These are phyloP conservation scores for Craniophora ligustri DNA, from an alignment of 2,888 invertebrate species.

Conservation along the genomic window DNA sequence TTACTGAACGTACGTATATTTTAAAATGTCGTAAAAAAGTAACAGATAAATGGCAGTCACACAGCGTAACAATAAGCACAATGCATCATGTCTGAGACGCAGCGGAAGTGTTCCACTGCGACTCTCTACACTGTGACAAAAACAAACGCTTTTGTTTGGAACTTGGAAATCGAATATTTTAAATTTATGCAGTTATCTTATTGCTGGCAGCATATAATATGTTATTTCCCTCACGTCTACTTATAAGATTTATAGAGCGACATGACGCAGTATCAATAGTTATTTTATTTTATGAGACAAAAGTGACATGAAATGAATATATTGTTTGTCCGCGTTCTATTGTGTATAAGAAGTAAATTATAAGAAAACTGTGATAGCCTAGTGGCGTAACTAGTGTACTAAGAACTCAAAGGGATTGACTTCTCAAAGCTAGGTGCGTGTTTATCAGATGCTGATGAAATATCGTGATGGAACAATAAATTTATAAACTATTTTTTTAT, in stretches of 20 bases:
- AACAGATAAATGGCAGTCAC: background rate
- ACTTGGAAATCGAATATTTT: conserved; percentile 42
- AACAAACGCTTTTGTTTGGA: conserved; percentile 39
- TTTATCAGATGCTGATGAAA: too few relatives aligned
- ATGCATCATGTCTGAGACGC: conserved; percentile 13
- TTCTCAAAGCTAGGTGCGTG: too few relatives aligned
- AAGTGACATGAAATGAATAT: too few relatives aligned
- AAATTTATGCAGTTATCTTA: conserved; percentile 31
- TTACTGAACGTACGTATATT: background rate
- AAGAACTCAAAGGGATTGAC: too few relatives aligned
- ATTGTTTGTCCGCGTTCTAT: too few relatives aligned
- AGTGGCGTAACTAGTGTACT: too few relatives aligned
- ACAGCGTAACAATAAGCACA: conserved; percentile 1
- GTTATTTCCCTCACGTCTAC: conserved; percentile 35
- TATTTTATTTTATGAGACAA: background rate
- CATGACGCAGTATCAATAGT: conserved; percentile 22
- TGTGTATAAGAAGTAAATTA: too few relatives aligned
- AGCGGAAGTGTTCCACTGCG: conserved; percentile 20
- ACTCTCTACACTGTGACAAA: conserved; percentile 28
- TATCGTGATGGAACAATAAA: too few relatives aligned
- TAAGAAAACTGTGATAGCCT: too few relatives aligned
- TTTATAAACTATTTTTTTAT: too few relatives aligned
- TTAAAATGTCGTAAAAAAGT: background rate
- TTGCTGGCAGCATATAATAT: conserved; percentile 40
- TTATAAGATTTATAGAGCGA: conserved; percentile 33